Base-by-base conservation (phyloP, 2,113 vertebrate species). In the Limanda limanda region DNA sequence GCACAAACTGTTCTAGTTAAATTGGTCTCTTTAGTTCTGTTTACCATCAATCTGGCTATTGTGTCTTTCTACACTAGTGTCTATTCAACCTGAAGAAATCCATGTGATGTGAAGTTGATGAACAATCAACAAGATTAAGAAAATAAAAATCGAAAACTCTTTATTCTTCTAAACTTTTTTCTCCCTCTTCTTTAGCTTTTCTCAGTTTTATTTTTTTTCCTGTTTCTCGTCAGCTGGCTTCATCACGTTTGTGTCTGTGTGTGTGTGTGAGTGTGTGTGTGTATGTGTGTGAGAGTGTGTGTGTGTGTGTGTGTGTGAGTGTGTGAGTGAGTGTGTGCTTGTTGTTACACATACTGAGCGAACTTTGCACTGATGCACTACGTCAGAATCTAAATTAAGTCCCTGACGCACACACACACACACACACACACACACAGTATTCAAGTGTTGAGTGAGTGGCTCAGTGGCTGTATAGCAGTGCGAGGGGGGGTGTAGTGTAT, bases 301-400 rank as follows among this genome's bases (percentile, higher is more conserved):
- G n/a, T n/a, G n/a, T n/a, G n/a, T n/a, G n/a, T n/a, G n/a, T n/a
- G n/a, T n/a, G n/a, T n/a, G n/a, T n/a, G n/a, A n/a, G n/a, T n/a
- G n/a, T n/a, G n/a, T n/a, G n/a, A n/a, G n/a, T n/a, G n/a, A n/a
- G n/a, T n/a, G n/a, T n/a, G n/a, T n/a, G n/a, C n/a, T n/a, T n/a
- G n/a, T 18, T 15, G 0, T n/a, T n/a, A n/a, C 35, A 57, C 6
- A 25, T n/a, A 37, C 58, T 65, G 17, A 71, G 45, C 5, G 0
- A 67, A 73, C 25, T 51, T 70, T 66, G 14, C 4, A 6, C 14
- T 68, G 61, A 70, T 72, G 37, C 25, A 55, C 61, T 55, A 51
- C 25, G 35, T 79, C 81, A 70, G 69, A 77, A 66, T 77, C 78
- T 70, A 63, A 79, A 76, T 84, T 58, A 78, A 70, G 59, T 21